These are phyloP conservation scores for Zaprionus bogoriensis DNA, from an alignment of 2,888 invertebrate species.

Conservation along the genomic window DNA sequence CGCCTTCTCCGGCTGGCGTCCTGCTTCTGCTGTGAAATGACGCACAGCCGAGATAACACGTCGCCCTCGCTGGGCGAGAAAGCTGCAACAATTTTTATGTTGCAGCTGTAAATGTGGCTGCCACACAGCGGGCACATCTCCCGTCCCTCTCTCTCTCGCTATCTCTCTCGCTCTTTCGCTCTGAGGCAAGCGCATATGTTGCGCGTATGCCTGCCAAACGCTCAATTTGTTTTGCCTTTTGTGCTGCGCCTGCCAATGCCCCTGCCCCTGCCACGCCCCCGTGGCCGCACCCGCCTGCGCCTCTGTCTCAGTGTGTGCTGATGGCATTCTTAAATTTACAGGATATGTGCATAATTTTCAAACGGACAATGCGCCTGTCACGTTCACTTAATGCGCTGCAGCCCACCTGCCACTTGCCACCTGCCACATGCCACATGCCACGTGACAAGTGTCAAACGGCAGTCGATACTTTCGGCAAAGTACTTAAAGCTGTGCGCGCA, in stretches of 20 bases:
- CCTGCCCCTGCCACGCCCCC: background rate
- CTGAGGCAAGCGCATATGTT: constrained; percentile 41
- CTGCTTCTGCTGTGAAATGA: constrained; percentile 72
- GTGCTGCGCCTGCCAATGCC: constrained; percentile 33
- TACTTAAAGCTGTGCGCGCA: background rate
- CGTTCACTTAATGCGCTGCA: constrained; percentile 25
- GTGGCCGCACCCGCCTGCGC: too few relatives aligned
- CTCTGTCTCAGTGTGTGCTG: background rate
- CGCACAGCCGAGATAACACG: constrained; percentile 80
- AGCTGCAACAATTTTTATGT: constrained; percentile 70
- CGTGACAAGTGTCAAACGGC: constrained; percentile 1
- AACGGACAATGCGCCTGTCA: constrained; percentile 51
- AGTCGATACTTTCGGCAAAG: background rate
- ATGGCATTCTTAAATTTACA: constrained; percentile 70
- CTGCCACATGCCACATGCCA: background rate
- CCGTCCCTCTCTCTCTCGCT: too few relatives aligned
- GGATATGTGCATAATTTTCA: constrained; percentile 63
- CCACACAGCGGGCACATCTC: too few relatives aligned
- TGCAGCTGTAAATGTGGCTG: constrained; percentile 62
- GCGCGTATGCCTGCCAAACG: constrained; percentile 53
- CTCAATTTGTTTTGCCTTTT: constrained; percentile 74
- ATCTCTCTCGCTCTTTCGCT: too few relatives aligned
- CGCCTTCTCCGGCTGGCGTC: constrained; percentile 9
- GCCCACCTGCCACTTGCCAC: background rate
- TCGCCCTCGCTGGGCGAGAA: constrained; percentile 37